Evolutionary conservation across 2,888 invertebrate species (phyloP), one percentile per base, ranked within the genome.

Genomic region (Drosophila mercatorum): DNA sequence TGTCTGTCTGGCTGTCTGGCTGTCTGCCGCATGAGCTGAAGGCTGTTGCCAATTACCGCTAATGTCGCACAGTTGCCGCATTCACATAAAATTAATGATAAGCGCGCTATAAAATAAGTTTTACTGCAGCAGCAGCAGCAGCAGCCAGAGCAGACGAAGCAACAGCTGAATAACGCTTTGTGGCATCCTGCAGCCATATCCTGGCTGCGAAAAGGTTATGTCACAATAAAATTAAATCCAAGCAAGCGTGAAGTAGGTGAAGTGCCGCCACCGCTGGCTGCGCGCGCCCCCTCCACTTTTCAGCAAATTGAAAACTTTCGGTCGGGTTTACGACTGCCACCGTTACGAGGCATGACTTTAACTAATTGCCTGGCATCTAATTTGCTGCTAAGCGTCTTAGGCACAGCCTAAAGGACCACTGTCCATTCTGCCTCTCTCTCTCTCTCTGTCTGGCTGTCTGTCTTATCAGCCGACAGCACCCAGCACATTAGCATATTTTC

Each of bases 31-130:
- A 28, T 63, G 47, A 57, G 38, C 66, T 62, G 56, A 60, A 55
- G 67, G 63, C 65, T 70, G 81, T 72, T 86, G 84, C 88, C 88
- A 87, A 87, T 88, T 87, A 87, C 87, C 87, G 86, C 87, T 88
- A 87, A 88, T 87, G 87, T 88, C 77, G 81, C 84, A 82, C 83
- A 88, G 88, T 88, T 86, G 85, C 86, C 81, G 87, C 82, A 75
- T 81, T 81, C 86, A 84, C 87, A 87, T 87, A 88, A 87, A 87
- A 87, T 87, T 87, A 87, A 87, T 86, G 87, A 87, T 88, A 88
- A 87, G 87, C 84, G 84, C 78, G 84, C 83, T 71, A 88, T 87
- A 87, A 87, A 87, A 84, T 82, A 86, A 88, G 79, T 87, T 87
- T 88, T 84, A 87, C 86, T 88, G 81, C 86, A 72, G 67, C 57